Evolutionary conservation across 2,797 vertebrate genomes (phyloP).

Genomic region (Pseudomugil gertrudae): DNA sequence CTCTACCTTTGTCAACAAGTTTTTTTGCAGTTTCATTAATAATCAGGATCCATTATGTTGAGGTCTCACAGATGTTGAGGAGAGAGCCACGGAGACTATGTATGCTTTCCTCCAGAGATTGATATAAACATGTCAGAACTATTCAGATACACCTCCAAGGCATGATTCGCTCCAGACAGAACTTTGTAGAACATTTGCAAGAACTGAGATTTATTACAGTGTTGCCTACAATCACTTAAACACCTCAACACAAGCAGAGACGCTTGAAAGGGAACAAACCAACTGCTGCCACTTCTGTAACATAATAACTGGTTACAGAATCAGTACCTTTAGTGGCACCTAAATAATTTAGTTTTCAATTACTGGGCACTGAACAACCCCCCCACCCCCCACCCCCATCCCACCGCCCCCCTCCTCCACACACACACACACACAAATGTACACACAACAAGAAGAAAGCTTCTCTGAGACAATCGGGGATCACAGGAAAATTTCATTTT

Average conservation of each 20-base stretch:
- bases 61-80: slow-evolving; percentile 17
- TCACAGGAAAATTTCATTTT: slow-evolving; percentile 39
- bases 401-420: no score
- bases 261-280: slow-evolving; percentile 52
- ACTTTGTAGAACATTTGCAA: slow-evolving; percentile 38
- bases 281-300: slow-evolving; percentile 25
- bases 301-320: slow-evolving; percentile 41
- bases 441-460: no score
- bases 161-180: slow-evolving; percentile 44
- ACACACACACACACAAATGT: no score
- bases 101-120: slow-evolving; percentile 21
- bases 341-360: slow-evolving; percentile 68
- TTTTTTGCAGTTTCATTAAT: slow-evolving; percentile 5
- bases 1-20: no score
- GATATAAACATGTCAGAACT: slow-evolving; percentile 42
- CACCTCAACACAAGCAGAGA: slow-evolving; percentile 1
- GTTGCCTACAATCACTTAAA: background rate
- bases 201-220: slow-evolving; percentile 43
- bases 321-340: slow-evolving; percentile 48
- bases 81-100: slow-evolving; percentile 11
- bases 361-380: slow-evolving; percentile 68
- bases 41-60: slow-evolving; percentile 24
- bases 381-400: no score
- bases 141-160: slow-evolving; percentile 53
- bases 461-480: slow-evolving; percentile 44